phyloP scores from a whole-genome alignment of 2,113 vertebrate genomes.

The Elaphurus davidianus region DNA sequence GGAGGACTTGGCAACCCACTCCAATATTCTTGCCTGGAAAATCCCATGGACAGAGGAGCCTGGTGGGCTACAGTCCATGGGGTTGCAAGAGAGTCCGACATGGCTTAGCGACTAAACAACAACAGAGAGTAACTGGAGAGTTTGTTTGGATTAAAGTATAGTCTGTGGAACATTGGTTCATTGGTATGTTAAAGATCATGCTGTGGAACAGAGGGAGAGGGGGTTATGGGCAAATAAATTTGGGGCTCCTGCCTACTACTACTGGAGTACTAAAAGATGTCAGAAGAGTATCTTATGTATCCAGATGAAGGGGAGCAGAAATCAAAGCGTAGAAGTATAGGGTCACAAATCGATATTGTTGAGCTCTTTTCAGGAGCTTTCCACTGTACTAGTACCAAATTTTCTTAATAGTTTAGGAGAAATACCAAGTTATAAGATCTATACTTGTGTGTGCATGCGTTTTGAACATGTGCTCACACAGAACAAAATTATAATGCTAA shows the following conservation, averaged over 20 bases:
- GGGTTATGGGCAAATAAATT: neutral
- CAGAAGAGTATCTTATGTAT: neutral
- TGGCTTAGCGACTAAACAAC: neutral
- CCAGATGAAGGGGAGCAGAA: neutral
- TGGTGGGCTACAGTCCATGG: neutral
- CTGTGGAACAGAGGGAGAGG: neutral
- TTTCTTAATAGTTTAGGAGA: conserved; percentile 11
- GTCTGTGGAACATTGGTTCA: neutral
- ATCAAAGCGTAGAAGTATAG: neutral
- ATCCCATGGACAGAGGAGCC: neutral
- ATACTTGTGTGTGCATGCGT: neutral
- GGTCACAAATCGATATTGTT: neutral
- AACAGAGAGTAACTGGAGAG: neutral
- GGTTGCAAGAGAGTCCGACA: neutral
- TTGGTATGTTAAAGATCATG: neutral
- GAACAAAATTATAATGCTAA: neutral
- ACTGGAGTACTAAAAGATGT: neutral
- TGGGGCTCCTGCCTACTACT: neutral
- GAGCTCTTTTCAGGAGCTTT: neutral
- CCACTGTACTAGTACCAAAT: neutral
- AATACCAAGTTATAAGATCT: neutral
- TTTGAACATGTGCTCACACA: neutral
- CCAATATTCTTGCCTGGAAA: neutral
- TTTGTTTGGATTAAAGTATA: conserved; percentile 23
- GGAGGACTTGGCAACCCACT: neutral